These are phyloP conservation scores for Drosophila fungiperda DNA, from an alignment of 2,888 invertebrate species.

Conservation along the genomic window DNA sequence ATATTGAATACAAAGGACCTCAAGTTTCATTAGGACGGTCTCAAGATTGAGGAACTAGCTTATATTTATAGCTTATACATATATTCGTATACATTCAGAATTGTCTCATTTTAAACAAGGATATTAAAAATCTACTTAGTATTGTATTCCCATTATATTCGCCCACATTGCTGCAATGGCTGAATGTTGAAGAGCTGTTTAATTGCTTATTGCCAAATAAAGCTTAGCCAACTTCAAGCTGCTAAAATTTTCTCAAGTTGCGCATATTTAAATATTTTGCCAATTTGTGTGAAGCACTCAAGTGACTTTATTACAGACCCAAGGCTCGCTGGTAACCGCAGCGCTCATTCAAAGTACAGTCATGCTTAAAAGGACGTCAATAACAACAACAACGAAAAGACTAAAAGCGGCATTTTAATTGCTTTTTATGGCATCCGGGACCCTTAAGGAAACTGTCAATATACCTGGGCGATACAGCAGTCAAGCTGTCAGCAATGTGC, in stretches of 20 bases:
- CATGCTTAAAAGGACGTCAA: slow-evolving; percentile 27
- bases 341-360: slow-evolving; percentile 40
- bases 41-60: background rate
- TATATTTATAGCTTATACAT: background rate
- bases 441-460: slow-evolving; percentile 45
- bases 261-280: slow-evolving; percentile 12
- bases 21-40: no score
- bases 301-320: slow-evolving; percentile 27
- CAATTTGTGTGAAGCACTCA: slow-evolving; percentile 24
- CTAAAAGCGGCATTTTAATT: slow-evolving; percentile 52
- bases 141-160: background rate
- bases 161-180: background rate
- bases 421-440: slow-evolving; percentile 42
- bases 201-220: slow-evolving; percentile 5
- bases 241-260: slow-evolving; percentile 5
- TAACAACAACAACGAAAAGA: slow-evolving; percentile 10
- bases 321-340: slow-evolving; percentile 23
- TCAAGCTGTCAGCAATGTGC: slow-evolving; percentile 45
- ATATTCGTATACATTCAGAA: background rate
- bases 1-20: no score
- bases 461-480: slow-evolving; percentile 23
- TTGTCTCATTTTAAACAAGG: background rate
- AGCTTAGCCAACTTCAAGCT: background rate
- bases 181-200: background rate
- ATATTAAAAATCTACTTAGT: background rate